A percentile compares a stretch with the other conserved stretches of the same genome.
Evolutionary conservation across 2,888 invertebrate genomes (phyloP).

Genomic region (Drosophila subquinaria): DNA sequence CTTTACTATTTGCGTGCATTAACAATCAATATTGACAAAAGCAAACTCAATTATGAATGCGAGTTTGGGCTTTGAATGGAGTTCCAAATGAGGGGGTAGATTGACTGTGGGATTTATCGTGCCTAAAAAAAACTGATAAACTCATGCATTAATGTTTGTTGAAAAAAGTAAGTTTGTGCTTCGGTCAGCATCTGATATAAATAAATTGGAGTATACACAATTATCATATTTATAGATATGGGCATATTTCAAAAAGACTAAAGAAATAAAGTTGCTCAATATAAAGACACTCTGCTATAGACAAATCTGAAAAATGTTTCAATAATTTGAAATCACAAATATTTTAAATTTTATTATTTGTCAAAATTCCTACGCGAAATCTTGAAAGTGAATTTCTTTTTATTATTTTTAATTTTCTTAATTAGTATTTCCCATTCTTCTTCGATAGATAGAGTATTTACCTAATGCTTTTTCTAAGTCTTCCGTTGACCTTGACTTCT

Average conservation of each 20-base stretch:
- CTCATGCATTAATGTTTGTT: neutral
- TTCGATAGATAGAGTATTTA: neutral
- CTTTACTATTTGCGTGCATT: slow-evolving; percentile 68
- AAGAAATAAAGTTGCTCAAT: too few species aligned
- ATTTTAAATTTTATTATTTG: too few species aligned
- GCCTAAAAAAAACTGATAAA: slow-evolving; percentile 28
- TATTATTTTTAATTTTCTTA: too few species aligned
- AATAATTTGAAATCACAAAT: too few species aligned
- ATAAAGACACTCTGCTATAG: too few species aligned
- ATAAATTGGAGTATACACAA: neutral
- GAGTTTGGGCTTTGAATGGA: slow-evolving; percentile 9
- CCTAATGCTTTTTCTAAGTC: neutral
- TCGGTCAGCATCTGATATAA: neutral
- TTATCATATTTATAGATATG: neutral
- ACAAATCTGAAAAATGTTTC: neutral
- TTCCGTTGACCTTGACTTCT: slow-evolving; percentile 45
- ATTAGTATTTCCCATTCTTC: neutral
- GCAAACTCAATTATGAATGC: slow-evolving; percentile 50
- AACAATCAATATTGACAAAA: slow-evolving; percentile 69
- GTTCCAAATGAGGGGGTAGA: neutral
- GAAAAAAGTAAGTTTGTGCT: neutral
- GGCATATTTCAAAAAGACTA: neutral
- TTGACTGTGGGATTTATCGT: slow-evolving; percentile 7
- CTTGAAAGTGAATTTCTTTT: neutral
- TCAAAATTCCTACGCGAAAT: too few species aligned